A percentile compares a stretch with the other conserved stretches of the same genome.
Evolutionary conservation across 2,797 vertebrate species (phyloP).

Genomic region (Potorous gilbertii): DNA sequence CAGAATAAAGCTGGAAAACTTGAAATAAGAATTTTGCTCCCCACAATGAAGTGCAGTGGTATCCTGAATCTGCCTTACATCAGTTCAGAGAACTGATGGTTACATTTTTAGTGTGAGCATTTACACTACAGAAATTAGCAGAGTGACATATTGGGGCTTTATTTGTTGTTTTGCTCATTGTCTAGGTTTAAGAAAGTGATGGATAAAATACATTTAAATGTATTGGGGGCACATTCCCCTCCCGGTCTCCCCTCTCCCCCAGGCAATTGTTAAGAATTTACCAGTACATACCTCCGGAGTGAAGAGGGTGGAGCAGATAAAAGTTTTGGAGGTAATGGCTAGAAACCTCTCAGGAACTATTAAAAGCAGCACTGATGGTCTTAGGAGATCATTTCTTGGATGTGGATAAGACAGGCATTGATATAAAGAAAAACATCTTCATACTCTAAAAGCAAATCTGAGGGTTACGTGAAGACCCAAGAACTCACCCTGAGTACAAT

Average conservation of each 20-base stretch:
- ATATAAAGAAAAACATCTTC: neutral
- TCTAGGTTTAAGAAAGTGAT: neutral
- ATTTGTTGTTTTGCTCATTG: neutral
- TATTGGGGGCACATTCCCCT: neutral
- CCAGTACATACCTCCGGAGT: neutral
- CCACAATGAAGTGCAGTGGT: neutral
- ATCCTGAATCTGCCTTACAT: neutral
- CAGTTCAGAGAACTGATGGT: neutral
- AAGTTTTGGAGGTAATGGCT: neutral
- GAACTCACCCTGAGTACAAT: neutral
- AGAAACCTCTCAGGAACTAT: neutral
- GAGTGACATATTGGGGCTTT: neutral
- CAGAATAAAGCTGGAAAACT: neutral
- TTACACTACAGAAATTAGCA: neutral
- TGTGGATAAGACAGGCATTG: neutral
- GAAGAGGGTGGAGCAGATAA: neutral
- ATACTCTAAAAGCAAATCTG: neutral
- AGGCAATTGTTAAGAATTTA: neutral
- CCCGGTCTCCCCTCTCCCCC: neutral
- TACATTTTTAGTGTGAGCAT: neutral
- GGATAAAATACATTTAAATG: neutral
- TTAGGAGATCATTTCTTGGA: neutral
- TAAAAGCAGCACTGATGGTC: neutral
- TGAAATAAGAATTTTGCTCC: neutral
- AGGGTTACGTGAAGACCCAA: constrained; percentile 25